Percentiles rank a stretch among this genome's conserved stretches.
phyloP scores from a whole-genome alignment of 1,140 invertebrate genomes.

The Zaprionus lachaisei region DNA sequence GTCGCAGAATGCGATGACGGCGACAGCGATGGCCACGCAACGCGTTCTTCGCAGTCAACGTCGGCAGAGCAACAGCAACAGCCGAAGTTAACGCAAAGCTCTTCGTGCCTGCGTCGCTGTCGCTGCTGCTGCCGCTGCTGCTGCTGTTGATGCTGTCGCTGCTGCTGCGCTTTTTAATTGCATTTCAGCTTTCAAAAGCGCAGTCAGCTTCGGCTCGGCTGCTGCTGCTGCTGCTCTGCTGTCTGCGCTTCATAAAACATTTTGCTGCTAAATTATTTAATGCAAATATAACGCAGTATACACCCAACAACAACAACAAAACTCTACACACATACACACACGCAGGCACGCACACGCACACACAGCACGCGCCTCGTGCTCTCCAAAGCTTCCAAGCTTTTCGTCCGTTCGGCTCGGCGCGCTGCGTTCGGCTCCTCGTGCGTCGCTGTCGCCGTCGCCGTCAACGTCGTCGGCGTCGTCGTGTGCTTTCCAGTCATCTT shows the following conservation, averaged over 20 bases:
- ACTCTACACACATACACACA: slow-evolving; percentile 41
- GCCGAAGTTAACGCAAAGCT: slow-evolving; percentile 32
- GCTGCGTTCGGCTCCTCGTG: background rate
- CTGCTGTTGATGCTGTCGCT: slow-evolving; percentile 15
- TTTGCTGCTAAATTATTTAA: slow-evolving; percentile 73
- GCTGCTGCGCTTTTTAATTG: slow-evolving; percentile 62
- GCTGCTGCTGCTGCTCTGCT: slow-evolving; percentile 41
- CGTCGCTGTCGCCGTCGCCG: background rate
- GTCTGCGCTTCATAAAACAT: slow-evolving; percentile 66
- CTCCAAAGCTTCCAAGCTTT: slow-evolving; percentile 15
- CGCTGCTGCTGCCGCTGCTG: slow-evolving; percentile 1
- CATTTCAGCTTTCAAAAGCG: slow-evolving; percentile 69
- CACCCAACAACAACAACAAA: slow-evolving; percentile 40
- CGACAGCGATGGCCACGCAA: slow-evolving; percentile 54
- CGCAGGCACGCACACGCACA: slow-evolving; percentile 14
- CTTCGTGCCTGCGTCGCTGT: slow-evolving; percentile 31
- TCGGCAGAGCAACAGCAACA: slow-evolving; percentile 27
- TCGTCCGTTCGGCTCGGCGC: background rate
- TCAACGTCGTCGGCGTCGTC: background rate
- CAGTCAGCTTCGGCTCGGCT: slow-evolving; percentile 38
- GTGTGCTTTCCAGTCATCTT: slow-evolving; percentile 41
- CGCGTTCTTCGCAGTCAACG: slow-evolving; percentile 44
- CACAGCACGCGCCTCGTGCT: background rate
- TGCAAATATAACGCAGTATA: slow-evolving; percentile 79
- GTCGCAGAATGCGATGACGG: slow-evolving; percentile 63